These are phyloP conservation scores for Poecile atricapillus DNA, from an alignment of 2,113 vertebrate species.

Conservation along the genomic window DNA sequence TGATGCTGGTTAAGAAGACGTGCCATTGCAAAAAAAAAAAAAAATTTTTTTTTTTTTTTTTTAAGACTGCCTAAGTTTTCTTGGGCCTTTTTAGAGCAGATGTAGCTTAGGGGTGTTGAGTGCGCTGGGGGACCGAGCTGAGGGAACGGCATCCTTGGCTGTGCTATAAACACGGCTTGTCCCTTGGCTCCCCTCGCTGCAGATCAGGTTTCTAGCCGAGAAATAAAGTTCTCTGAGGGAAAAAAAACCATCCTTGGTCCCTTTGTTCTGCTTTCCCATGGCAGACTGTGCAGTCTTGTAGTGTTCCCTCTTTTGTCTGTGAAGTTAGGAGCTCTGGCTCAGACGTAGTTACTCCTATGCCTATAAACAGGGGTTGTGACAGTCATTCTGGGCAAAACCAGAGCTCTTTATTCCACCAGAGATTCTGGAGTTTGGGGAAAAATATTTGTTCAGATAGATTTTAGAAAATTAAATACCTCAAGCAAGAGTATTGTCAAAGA, in stretches of 20 bases:
- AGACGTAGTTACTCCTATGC: not conserved
- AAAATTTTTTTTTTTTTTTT: not conserved
- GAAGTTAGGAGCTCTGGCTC: not conserved
- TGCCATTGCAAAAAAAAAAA: conserved; percentile 41
- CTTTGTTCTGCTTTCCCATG: not conserved
- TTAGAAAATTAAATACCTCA: not conserved
- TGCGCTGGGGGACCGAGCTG: rapidly evolving
- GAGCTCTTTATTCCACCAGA: not conserved
- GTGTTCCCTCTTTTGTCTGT: not conserved
- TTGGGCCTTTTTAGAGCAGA: conserved; percentile 32
- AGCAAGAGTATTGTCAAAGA: not conserved
- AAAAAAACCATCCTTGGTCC: not conserved
- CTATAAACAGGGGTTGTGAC: not conserved
- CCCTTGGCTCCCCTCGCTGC: not conserved
- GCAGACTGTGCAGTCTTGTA: not conserved
- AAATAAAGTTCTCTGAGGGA: not conserved
- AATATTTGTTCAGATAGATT: not conserved
- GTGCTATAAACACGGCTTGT: not conserved
- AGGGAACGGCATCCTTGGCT: not conserved
- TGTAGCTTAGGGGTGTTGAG: not conserved
- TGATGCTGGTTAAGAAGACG: conserved; percentile 57
- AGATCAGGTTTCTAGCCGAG: conserved; percentile 13
- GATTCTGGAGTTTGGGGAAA: not conserved
- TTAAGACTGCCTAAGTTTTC: conserved; percentile 4
- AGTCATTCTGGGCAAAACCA: not conserved